Base-by-base conservation (phyloP, 1,140 invertebrate species). In the Diorhabda elongata region DNA sequence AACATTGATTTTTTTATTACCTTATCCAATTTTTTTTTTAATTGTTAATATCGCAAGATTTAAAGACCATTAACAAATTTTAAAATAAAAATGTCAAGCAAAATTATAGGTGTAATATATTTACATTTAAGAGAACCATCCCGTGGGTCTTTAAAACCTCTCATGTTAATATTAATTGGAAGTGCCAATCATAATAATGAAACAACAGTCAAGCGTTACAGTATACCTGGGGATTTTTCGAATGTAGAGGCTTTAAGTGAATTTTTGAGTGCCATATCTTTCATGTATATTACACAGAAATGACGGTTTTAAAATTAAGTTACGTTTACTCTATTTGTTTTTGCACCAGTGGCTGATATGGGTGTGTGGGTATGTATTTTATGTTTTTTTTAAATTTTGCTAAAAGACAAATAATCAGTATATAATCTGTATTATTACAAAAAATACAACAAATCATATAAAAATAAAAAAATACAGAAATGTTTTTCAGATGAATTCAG, bases 141-240 rank as follows among this genome's bases (percentile, higher is more conserved):
- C 47, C 26, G 58, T 60, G 58, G 58, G 58, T 60, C 58, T 42
- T 60, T 60, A 60, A 60, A 42, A 60, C 58, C 5, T 60, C 58
- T 42, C n/a, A 11, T 26, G 58, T 60, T 60, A 60, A 60, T 60
- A 60, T 60, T 60, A 60, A 60, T 60, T 60, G 58, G 42, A 60
- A 60, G 58, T 60, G 58, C 58, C 58, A 60, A 60, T 60, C 58
- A 60, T 42, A 60, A 42, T 60, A 60, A 60, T 60, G 58, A 60
- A 60, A 42, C 58, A 42, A 42, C 58, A 11, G 58, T 42, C 58
- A 42, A 60, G 58, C 58, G n/a, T 60, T 60, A 42, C 42, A n/a
- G 42, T 60, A 42, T 42, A 60, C 47, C 47, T 52, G 47, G 3
- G 47, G 47, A 8, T 52, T 52, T 52, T n/a, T 52, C 6, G 47